Evolutionary conservation across 2,797 vertebrate genomes (phyloP), one percentile per base, ranked within the genome.

Genomic region (Setipinna tenuifilis): DNA sequence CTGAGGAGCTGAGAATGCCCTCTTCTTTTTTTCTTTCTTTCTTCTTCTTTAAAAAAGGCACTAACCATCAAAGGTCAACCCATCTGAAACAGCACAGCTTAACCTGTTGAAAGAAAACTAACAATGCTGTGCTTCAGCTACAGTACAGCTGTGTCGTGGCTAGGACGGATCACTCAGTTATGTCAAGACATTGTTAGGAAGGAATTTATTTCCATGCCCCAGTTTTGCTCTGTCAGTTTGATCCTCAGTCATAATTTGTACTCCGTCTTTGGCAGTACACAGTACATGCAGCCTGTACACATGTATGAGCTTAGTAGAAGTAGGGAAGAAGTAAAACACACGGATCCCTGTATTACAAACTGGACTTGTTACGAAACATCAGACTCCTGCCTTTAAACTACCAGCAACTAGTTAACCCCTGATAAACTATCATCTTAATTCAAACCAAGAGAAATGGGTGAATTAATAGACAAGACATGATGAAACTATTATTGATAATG

Each of bases 1-100:
- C 84, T 78, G 83, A 86, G 78, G 62, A 85, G 81, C 82, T 44
- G 35, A 75, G 86, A 86, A 81, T 86, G 85, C 75, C 57, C 86
- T 78, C 83, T 82, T 57, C 44, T 86, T 44, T 85, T 83, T 87
- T 54, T 54, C 14, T 54, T 54, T 9, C 7, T 78, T 44, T 78
- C 19, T 19, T 78, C 28, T 7, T 41, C 9, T 71, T 31, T 16
- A 83, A 44, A 59, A 62, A 81, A 31, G 7, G 41, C 19, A 68
- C 23, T 17, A 78, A 41, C 35, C 71, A 78, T 78, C 17, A 78
- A 44, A n/a, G 35, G 31, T 44, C 35, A 78, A 78, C 17, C 16
- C 71, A 41, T 78, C 35, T 41, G 71, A 78, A 78, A 78, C 71
- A 78, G 71, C 71, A 21, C 71, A 21, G 71, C 35, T 44, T 41